Conservation (phyloP, 2,888 invertebrate species). For the Zaprionus lineosus region DNA sequence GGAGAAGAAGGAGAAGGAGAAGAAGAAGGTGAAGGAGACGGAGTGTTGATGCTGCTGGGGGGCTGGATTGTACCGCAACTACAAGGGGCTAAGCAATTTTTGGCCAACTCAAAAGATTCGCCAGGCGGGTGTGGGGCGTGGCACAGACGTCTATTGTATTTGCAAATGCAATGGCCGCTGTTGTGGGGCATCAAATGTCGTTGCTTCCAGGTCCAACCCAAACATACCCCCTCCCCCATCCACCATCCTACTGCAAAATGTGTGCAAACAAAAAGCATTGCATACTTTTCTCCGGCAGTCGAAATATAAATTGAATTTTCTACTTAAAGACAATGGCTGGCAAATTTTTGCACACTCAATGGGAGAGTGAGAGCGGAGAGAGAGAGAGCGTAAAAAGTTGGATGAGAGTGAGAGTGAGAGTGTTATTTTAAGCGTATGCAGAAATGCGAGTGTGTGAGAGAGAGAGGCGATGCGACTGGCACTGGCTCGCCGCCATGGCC, state of each 20-base stretch:
- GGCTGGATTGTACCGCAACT: slow-evolving; percentile 3
- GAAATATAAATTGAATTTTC: slow-evolving; percentile 69
- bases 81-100: slow-evolving; percentile 20
- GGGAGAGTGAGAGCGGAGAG: slow-evolving; percentile 1
- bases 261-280: slow-evolving; percentile 44
- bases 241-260: slow-evolving; percentile 24
- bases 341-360: slow-evolving; percentile 42
- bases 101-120: slow-evolving; percentile 47
- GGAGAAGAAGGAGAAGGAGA: background rate
- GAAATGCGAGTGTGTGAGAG: background rate
- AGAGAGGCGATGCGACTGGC: background rate
- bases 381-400: too few relatives aligned
- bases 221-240: background rate
- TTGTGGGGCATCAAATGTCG: slow-evolving; percentile 58
- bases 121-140: slow-evolving; percentile 7
- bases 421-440: background rate
- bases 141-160: slow-evolving; percentile 19
- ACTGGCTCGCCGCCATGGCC: slow-evolving; percentile 30
- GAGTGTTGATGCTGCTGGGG: too few relatives aligned
- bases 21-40: background rate
- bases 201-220: background rate
- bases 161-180: slow-evolving; percentile 54
- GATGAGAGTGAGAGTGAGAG: background rate
- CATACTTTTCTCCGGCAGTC: slow-evolving; percentile 39
- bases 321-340: slow-evolving; percentile 67